phyloP scores from a whole-genome alignment of 2,797 vertebrate genomes.

The Chromis chromis region DNA sequence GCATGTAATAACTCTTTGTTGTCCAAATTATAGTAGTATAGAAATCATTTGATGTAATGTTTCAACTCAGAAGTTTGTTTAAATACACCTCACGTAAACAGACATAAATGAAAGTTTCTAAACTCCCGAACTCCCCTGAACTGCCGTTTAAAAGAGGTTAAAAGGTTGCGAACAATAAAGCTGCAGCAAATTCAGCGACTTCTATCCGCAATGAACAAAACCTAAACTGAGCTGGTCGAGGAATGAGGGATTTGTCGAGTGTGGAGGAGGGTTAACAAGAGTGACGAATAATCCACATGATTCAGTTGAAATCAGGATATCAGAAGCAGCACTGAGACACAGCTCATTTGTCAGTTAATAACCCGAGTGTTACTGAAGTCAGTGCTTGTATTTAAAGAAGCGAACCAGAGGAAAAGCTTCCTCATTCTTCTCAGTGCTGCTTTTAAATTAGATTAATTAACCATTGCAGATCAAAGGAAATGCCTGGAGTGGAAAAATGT shows the following conservation, averaged over 20 bases:
- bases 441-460: conserved; percentile 48
- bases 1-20: too few relatives aligned
- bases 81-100: too few relatives aligned
- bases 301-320: conserved; percentile 46
- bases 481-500: conserved; percentile 29
- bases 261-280: conserved; percentile 18
- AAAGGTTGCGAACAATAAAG: conserved; percentile 4
- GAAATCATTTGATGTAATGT: too few relatives aligned
- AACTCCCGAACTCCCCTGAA: too few relatives aligned
- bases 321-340: conserved; percentile 31
- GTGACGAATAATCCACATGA: conserved; percentile 40
- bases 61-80: too few relatives aligned
- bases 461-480: conserved; percentile 43
- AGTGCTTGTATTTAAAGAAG: conserved; percentile 23
- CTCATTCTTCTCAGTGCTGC: conserved; percentile 9
- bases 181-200: background rate
- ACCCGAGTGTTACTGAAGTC: conserved; percentile 16
- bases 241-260: background rate
- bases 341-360: conserved; percentile 49
- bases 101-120: too few relatives aligned
- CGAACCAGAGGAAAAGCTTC: conserved; percentile 1
- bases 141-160: too few relatives aligned
- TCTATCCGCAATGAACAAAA: background rate
- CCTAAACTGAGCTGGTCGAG: background rate
- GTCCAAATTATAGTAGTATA: too few relatives aligned